These are phyloP conservation scores for Popillia japonica DNA, from an alignment of 1,140 invertebrate species.

Conservation along the genomic window DNA sequence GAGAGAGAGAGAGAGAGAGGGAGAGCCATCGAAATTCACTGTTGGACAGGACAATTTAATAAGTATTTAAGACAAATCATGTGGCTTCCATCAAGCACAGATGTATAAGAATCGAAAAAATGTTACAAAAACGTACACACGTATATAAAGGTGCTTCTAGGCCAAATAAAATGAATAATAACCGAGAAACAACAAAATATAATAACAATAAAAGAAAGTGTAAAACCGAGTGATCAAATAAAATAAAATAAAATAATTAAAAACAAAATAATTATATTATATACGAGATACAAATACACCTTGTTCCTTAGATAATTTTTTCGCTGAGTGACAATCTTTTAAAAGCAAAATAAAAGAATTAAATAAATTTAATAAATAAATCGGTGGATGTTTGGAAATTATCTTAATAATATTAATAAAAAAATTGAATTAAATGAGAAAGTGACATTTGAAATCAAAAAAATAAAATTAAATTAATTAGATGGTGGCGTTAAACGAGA, in stretches of 20 bases:
- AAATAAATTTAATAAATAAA: not conserved
- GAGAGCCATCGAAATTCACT: conserved; percentile 37
- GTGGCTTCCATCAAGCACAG: conserved; percentile 52
- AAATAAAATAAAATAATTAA: conserved; percentile 2
- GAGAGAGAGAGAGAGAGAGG: too few species aligned
- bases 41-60: conserved; percentile 37
- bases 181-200: conserved; percentile 8
- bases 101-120: conserved; percentile 28
- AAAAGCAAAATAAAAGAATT: conserved; percentile 29
- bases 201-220: not conserved
- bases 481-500: not conserved
- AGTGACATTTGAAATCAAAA: not conserved
- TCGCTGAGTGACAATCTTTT: conserved; percentile 56
- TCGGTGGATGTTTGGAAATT: not conserved
- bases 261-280: not conserved
- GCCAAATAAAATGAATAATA: conserved; percentile 19
- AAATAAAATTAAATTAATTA: not conserved
- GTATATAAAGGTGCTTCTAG: not conserved
- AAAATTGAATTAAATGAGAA: not conserved
- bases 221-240: not conserved
- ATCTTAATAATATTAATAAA: not conserved
- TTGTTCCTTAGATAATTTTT: conserved; percentile 51
- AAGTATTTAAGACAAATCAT: conserved; percentile 48
- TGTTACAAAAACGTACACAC: not conserved
- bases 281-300: conserved; percentile 40